Evolutionary conservation across 2,888 invertebrate species (phyloP), one percentile per base, ranked within the genome.

Genomic region (Quadriops clusia): DNA sequence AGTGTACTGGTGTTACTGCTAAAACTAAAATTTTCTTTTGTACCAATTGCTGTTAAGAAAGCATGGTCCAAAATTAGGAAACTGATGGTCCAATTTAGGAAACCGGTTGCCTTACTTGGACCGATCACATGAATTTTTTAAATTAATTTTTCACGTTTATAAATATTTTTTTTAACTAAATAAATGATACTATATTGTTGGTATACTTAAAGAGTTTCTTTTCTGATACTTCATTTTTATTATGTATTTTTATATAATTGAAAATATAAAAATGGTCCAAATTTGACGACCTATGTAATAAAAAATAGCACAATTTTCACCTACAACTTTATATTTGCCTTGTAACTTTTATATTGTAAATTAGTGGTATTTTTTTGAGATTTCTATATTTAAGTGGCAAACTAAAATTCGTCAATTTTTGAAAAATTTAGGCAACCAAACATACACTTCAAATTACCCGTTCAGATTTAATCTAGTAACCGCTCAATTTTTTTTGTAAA

Each of bases 171-270:
- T n/a, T 35, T 20, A 35, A 32, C 23, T 27, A 7, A 35, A 32
- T 28, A 21, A 32, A 32, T 32, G 23, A 22, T 35, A 20, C 23
- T 15, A 35, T 32, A 32, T 31, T 35, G 35, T 27, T 25, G 32
- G 32, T 35, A 32, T 17, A 25, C 20, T 21, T 28, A 32, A 24
- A 32, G 28, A 32, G 28, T 32, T 34, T 25, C 27, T 32, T 34
- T 26, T 34, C 31, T 18, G 25, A 30, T 32, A 32, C 21, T 32
- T 32, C 17, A 32, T 34, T 32, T 34, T 32, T 34, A 34, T 34
- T 32, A 24, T 21, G 26, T 32, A 14, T 12, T 21, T 32, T 14
- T 21, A 34, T 34, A 34, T 25, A 34, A 7, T 13, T 6, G 17
- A 26, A 26, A 25, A 32, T 33, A 33, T 33, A 30, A 24, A 33